Evolutionary conservation across 2,797 vertebrate species (phyloP).

Genomic region (Pseudochirops cupreus): DNA sequence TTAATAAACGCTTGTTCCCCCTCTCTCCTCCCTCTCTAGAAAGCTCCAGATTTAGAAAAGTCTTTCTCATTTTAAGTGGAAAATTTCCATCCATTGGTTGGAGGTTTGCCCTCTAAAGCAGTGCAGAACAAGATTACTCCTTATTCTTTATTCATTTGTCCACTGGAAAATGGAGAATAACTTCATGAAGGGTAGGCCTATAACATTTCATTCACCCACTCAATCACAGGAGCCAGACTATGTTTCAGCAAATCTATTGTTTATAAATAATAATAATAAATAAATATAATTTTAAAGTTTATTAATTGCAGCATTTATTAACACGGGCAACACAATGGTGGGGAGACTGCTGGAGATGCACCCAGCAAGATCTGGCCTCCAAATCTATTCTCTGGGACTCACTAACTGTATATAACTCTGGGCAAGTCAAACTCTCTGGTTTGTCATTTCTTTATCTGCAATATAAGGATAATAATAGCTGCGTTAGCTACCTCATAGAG

Average conservation of each 20-base stretch:
- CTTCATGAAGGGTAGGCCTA: not conserved
- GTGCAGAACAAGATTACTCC: not conserved
- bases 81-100: not conserved
- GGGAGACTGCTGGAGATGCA: not conserved
- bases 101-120: not conserved
- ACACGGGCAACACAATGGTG: not conserved
- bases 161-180: not conserved
- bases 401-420: not conserved
- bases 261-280: too few relatives aligned
- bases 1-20: not conserved
- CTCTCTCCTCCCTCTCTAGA: not conserved
- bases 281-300: not conserved
- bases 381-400: not conserved
- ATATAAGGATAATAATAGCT: not conserved
- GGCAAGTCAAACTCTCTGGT: not conserved
- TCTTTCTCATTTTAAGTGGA: not conserved
- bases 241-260: too few relatives aligned
- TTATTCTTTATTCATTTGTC: not conserved
- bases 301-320: not conserved
- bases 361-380: not conserved
- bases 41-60: not conserved
- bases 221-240: not conserved
- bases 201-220: not conserved
- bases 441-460: not conserved
- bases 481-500: not conserved